Evolutionary conservation across 2,888 invertebrate genomes (phyloP).

Genomic region (Quadroppia sp.): DNA sequence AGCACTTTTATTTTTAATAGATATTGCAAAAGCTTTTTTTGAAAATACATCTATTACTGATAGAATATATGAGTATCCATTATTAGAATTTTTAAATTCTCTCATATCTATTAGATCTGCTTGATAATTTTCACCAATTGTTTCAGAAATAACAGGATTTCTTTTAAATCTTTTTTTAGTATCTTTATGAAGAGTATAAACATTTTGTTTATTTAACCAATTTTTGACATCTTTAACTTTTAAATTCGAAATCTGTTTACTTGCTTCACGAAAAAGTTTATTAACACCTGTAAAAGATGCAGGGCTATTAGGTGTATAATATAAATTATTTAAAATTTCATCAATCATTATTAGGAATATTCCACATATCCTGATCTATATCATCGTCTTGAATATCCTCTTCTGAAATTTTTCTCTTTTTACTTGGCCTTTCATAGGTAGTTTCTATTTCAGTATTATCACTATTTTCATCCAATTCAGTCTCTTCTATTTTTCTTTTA

Average conservation of each 20-base stretch:
- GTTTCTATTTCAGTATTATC: background rate
- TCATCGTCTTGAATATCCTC: background rate
- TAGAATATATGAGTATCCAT: background rate
- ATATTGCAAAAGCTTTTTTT: background rate
- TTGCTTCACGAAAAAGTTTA: background rate
- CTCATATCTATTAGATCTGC: slow-evolving; percentile 45
- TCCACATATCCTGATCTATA: background rate
- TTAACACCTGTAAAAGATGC: background rate
- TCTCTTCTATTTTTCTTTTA: background rate
- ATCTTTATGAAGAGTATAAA: slow-evolving; percentile 36
- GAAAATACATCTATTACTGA: background rate
- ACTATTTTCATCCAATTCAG: background rate
- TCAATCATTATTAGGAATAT: background rate
- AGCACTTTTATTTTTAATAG: background rate
- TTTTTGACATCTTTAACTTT: background rate
- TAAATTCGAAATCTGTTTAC: background rate
- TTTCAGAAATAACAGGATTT: slow-evolving; percentile 41
- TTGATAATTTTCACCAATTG: slow-evolving; percentile 47
- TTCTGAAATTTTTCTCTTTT: background rate
- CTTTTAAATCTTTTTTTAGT: background rate
- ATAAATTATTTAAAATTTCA: background rate
- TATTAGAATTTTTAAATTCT: background rate
- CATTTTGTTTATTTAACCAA: slow-evolving; percentile 8
- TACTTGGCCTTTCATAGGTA: background rate
- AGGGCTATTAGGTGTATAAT: background rate